Evolutionary conservation across 2,797 vertebrate species (phyloP), one percentile per base, ranked within the genome.

Genomic region (Loriculus beryllinus): DNA sequence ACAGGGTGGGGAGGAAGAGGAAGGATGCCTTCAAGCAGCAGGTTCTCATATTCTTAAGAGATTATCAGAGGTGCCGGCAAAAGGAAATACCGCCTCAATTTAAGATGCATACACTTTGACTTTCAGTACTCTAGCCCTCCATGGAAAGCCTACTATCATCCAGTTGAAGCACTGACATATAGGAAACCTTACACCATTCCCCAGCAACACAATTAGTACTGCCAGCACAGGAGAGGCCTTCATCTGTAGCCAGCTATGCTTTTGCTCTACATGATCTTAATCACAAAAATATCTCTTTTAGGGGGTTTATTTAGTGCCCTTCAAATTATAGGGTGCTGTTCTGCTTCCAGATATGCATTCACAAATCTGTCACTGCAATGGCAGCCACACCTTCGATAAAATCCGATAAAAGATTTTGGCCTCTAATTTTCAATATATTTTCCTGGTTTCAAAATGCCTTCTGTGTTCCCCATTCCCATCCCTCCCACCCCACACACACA

Each of bases 11-110:
- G 33, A 95, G 42, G 78, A 94, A 79, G 62, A 85, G 6, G 35
- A 81, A 12, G 26, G n/a, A 18, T 28, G 59, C 49, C 62, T 95
- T 88, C 69, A 65, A 81, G 89, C 62, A 92, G 31, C 49, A 76
- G 76, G 42, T 39, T 93, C 69, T 91, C 82, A 79, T 78, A 74
- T 51, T 77, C 89, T 89, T 78, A 49, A 84, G 76, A 87, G 82
- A 88, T 86, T 89, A 90, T 70, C 43, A 59, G 29, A 81, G 35
- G 37, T 52, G 62, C 51, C 76, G 91, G 64, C 86, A 93, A 85
- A 91, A 93, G 93, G 92, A 94, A 95, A 89, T 95, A 81, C 79
- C 82, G 69, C 82, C 74, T 82, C 72, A 57, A 13, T 9, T 92
- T 57, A 16, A 93, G 54, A 88, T 9, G 25, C 14, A 35, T 8